Base-by-base conservation (phyloP, 1,140 invertebrate species). In the Drosophila murphyi region DNA sequence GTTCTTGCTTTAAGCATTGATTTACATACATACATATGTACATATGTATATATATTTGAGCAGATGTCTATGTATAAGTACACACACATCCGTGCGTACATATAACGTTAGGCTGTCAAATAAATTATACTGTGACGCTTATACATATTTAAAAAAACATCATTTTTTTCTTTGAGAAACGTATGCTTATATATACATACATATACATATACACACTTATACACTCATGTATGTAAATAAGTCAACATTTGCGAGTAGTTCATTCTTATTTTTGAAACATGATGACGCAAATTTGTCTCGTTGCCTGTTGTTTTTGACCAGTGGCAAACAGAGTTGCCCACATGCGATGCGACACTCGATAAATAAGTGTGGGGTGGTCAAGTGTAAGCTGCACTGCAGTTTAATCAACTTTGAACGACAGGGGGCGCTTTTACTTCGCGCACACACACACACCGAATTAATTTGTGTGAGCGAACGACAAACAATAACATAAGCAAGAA, bases 271-370 rank as follows among this genome's bases (percentile, higher is more conserved):
- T 68, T 51, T 51, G 48, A 73, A 67, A 75, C 52, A 51, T 41
- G 51, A 50, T 82, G 80, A 80, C 76, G 80, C 72, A 76, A 52
- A 72, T 71, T 74, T 77, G 47, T 47, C 7, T 48, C 29, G 2
- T 3, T 35, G 32, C 41, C 4, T 43, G 39, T 1, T 52, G n/a
- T 6, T 37, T 61, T 2, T 39, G 5, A 20, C 20, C 3, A n/a
- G 39, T 10, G 39, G 10, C 10, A 41, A 5, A 3, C 34, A 45
- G 50, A 39, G 34, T 50, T 63, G 39, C n/a, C 51, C 32, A 31
- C 28, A 28, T 35, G 37, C 31, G 37, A 20, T 20, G 20, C 20
- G 20, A 20, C 20, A 20, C 20, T 48, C n/a, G 47, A 47, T 2
- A 48, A 12, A 50, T 37, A 54, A 52, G 54, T 32, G 29, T 60